Evolutionary conservation across 1,140 invertebrate species (phyloP), one percentile per base, ranked within the genome.

Genomic region (Dysdera silvatica): DNA sequence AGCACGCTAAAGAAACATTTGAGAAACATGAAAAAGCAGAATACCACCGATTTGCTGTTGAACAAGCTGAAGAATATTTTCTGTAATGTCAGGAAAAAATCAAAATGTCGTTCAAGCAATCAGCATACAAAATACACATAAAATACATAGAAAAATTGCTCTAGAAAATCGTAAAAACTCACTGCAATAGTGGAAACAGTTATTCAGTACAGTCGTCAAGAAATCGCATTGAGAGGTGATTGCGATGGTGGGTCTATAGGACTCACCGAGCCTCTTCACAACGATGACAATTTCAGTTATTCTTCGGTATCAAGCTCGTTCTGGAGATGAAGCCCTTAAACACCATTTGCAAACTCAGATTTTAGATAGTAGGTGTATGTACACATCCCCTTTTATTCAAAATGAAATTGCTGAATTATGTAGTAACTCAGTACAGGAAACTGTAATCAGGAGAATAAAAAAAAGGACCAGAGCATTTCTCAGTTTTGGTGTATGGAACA

Each of bases 131-230:
- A 5, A n/a, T n/a, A n/a, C n/a, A n/a, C n/a, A n/a, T n/a, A n/a
- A n/a, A n/a, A n/a, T n/a, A n/a, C n/a, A 32, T 5, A 24, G 16
- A 4, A 54, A 35, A 35, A 32, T 51, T 23, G 26, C 26, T 24
- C 4, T 28, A 8, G 26, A 54, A 35, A 54, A 54, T 35, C 28
- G 52, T 4, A 33, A n/a, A 35, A n/a, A 18, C 20, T 54, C 5
- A 28, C 14, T 7, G 32, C 29, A 4, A 20, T 37, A 18, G 23
- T 54, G 14, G 10, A 37, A 54, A 54, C 7, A 14, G 10, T 54
- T 35, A 54, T 54, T 54, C 5, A 23, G 7, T 54, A 18, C 52
- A 18, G 52, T 20, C 6, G 52, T 18, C 52, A 54, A 35, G 52
- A 37, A 35, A 7, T 54, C 7, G 31, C 52, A 18, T 24, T 35